Conservation (phyloP, 2,888 invertebrate genomes). For the Actias luna region DNA sequence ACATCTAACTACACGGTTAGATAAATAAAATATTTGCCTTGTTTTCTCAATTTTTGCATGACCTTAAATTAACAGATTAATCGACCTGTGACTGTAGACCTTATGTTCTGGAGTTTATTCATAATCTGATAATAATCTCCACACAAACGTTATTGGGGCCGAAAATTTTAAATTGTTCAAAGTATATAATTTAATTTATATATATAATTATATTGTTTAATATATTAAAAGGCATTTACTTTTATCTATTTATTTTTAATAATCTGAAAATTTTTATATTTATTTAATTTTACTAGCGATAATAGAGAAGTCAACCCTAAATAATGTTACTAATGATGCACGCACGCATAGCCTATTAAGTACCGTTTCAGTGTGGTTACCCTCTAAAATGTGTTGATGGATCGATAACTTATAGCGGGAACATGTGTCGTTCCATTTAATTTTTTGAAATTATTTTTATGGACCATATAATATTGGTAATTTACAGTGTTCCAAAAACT, state of each 20-base stretch:
- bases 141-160: background rate
- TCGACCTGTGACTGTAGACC: background rate
- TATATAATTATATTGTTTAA: background rate
- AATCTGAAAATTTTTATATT: background rate
- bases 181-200: no score
- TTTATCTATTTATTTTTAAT: background rate
- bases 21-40: background rate
- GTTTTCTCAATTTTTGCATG: background rate
- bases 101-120: background rate
- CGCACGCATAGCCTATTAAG: background rate
- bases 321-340: background rate
- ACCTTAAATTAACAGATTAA: background rate
- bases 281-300: background rate
- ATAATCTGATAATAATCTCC: background rate
- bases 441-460: constrained; percentile 16
- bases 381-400: constrained; percentile 17
- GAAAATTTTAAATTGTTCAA: background rate
- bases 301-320: constrained; percentile 32
- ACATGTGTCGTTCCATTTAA: background rate
- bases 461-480: constrained; percentile 41
- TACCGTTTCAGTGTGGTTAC: constrained; percentile 13
- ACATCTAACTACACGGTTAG: background rate
- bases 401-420: background rate
- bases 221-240: background rate
- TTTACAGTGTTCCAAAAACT: constrained; percentile 47